Evolutionary conservation across 1,140 invertebrate species (phyloP), one percentile per base, ranked within the genome.

Genomic region (Calliphora vicina): DNA sequence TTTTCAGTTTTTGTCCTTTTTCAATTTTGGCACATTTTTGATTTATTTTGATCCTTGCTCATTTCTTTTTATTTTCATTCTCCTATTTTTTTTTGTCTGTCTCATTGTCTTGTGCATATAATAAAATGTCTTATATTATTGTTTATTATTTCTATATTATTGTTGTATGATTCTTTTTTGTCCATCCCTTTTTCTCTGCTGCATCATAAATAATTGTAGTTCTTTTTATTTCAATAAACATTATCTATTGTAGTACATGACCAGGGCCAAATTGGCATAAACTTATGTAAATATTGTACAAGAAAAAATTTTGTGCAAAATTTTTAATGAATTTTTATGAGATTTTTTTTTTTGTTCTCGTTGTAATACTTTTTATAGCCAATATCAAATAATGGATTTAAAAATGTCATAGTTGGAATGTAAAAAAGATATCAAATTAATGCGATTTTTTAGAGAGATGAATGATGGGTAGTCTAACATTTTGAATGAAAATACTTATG

Each of bases 21-120:
- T 23, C 23, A 67, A 71, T 76, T 76, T 76, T 76, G 73, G 73
- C 73, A 42, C 73, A 76, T 76, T 76, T 76, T 76, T 76, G 73
- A 42, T 42, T 76, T 76, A 76, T 76, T 76, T 76, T 76, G 73
- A 76, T 76, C 73, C 29, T 76, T 73, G 26, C 35, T 35, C 35
- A 35, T 35, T 35, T 35, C 35, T 35, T 73, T 73, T 25, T 25
- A 13, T 73, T 27, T 73, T 73, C 23, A 35, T 35, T 35, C 35
- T n/a, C 35, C 25, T 73, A 25, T 73, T 73, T 27, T 73, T 73
- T 71, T 71, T 20, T 71, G n/a, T 2, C 61, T 71, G 17, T 71
- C 61, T 23, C 10, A 35, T 35, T 35, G 35, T 35, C 35, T 23
- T 20, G 61, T n/a, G n/a, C 17, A 50, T n/a, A 50, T 50, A 17